Evolutionary conservation across 2,797 vertebrate species (phyloP).

Genomic region (Siniperca undulata): DNA sequence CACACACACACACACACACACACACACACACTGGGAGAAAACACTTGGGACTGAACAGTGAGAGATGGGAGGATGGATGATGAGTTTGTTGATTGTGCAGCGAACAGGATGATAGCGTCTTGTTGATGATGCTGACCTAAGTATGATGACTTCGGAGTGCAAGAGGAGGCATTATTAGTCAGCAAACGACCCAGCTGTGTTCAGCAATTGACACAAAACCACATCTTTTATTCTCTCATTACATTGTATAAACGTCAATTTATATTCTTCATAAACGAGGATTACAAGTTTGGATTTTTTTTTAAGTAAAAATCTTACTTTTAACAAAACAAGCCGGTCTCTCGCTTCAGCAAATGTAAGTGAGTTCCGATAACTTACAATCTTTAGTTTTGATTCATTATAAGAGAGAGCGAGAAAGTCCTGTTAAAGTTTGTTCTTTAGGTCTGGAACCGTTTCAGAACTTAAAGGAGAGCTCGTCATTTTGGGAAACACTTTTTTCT

Average conservation of each 20-base stretch:
- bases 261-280: neutral
- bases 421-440: neutral
- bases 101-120: conserved; percentile 55
- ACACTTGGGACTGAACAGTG: conserved; percentile 30
- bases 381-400: neutral
- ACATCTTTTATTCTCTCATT: conserved; percentile 36
- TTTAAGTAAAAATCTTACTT: neutral
- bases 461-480: too few species aligned
- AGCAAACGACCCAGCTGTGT: conserved; percentile 76
- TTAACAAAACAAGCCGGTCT: too few species aligned
- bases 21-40: conserved; percentile 23
- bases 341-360: neutral
- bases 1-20: conserved; percentile 18
- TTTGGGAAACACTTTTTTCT: too few species aligned
- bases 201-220: conserved; percentile 43
- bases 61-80: conserved; percentile 56
- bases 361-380: neutral
- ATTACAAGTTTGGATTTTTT: neutral
- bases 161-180: conserved; percentile 68
- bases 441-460: neutral
- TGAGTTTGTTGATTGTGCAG: conserved; percentile 68
- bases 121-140: conserved; percentile 66
- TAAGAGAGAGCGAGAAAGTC: neutral
- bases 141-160: conserved; percentile 69
- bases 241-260: neutral